These are phyloP conservation scores for Holocentrus rufus DNA, from an alignment of 2,797 vertebrate species.

Conservation along the genomic window DNA sequence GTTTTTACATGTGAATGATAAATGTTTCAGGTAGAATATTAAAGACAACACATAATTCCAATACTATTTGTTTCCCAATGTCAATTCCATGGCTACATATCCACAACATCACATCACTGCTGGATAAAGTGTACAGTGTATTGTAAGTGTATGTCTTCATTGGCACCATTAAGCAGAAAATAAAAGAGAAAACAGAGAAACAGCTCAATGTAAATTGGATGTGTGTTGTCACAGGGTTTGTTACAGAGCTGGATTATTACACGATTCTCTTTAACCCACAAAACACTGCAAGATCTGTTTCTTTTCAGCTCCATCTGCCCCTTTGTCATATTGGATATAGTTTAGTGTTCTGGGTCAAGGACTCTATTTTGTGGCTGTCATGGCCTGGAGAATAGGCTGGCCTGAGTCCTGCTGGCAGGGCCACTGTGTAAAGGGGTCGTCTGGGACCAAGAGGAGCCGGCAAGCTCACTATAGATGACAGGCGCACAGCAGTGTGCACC, in stretches of 20 bases:
- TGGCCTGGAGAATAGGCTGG: slow-evolving; percentile 72
- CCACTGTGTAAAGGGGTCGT: slow-evolving; percentile 69
- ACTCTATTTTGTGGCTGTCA: slow-evolving; percentile 81
- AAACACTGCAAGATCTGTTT: slow-evolving; percentile 53
- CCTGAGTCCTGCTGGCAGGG: slow-evolving; percentile 74
- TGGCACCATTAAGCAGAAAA: neutral
- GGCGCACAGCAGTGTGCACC: slow-evolving; percentile 63
- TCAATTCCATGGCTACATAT: neutral
- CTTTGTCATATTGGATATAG: slow-evolving; percentile 77
- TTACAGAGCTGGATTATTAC: slow-evolving; percentile 8
- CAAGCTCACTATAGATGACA: slow-evolving; percentile 72
- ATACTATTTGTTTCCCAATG: neutral
- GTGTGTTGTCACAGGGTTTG: neutral
- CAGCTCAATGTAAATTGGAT: slow-evolving; percentile 19
- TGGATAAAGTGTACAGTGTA: neutral
- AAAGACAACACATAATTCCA: neutral
- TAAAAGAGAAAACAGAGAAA: neutral
- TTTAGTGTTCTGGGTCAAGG: slow-evolving; percentile 79
- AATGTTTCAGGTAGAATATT: no score
- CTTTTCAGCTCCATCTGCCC: slow-evolving; percentile 59
- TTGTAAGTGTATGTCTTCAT: neutral
- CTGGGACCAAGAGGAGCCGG: slow-evolving; percentile 69
- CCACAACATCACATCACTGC: neutral
- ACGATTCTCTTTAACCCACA: slow-evolving; percentile 41
- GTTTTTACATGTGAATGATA: no score